Percentiles rank a stretch among this genome's conserved stretches.
phyloP scores from a whole-genome alignment of 2,113 vertebrate genomes.

The Ammodytes dubius region DNA sequence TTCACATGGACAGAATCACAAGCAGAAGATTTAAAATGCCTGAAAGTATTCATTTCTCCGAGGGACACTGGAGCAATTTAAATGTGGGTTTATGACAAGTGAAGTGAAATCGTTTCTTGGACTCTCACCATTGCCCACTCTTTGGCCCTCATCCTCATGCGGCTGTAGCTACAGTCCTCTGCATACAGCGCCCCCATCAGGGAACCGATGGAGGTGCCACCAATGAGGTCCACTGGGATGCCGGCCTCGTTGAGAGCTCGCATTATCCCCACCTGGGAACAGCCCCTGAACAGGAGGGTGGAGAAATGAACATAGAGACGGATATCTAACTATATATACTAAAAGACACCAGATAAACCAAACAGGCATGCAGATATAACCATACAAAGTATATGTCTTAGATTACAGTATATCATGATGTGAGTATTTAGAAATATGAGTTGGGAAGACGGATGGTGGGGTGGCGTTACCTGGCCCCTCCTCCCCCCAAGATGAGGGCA shows the following conservation, averaged over 20 bases:
- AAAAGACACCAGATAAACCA: background rate
- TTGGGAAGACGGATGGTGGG: background rate
- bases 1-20: slow-evolving; percentile 4
- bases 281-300: slow-evolving; percentile 86
- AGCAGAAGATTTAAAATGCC: background rate
- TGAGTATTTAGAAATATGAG: background rate
- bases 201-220: slow-evolving; percentile 93
- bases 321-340: background rate
- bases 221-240: slow-evolving; percentile 93
- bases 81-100: background rate
- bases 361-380: background rate
- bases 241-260: slow-evolving; percentile 89
- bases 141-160: slow-evolving; percentile 90
- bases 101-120: background rate
- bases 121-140: slow-evolving; percentile 95
- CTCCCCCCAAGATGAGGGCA: slow-evolving; percentile 93
- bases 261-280: slow-evolving; percentile 93
- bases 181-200: slow-evolving; percentile 94
- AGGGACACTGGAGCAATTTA: background rate
- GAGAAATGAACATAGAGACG: background rate
- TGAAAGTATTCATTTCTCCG: slow-evolving; percentile 1
- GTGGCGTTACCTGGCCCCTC: slow-evolving; percentile 90
- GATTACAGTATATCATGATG: background rate
- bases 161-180: slow-evolving; percentile 91
- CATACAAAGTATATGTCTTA: background rate